Conservation (phyloP, 2,113 vertebrate genomes). For the Sphyrna mokarran region DNA sequence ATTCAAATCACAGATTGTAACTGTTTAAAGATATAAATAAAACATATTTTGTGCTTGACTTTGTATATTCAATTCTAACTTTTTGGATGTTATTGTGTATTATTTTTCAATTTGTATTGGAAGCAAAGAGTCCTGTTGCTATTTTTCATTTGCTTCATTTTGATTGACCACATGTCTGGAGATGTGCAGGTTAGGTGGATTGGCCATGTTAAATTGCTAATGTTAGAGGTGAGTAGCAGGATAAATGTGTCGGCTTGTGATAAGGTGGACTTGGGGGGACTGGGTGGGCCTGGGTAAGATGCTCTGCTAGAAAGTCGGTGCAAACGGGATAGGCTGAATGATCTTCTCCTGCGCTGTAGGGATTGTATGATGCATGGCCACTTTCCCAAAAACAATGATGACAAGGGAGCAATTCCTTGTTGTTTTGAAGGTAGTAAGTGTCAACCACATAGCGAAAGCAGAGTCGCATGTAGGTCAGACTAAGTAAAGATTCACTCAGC, state of each 20-base stretch:
- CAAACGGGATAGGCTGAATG: too few relatives aligned
- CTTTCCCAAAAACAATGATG: neutral
- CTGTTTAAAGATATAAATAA: conserved; percentile 82
- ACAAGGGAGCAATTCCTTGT: neutral
- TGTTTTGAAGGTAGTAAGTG: neutral
- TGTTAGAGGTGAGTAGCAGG: too few relatives aligned
- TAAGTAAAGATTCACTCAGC: neutral
- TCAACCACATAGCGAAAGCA: neutral
- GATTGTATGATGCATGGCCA: too few relatives aligned
- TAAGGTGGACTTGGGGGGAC: too few relatives aligned
- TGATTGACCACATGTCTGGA: neutral
- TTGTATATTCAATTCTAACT: conserved; percentile 43
- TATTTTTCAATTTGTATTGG: neutral
- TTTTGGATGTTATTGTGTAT: neutral
- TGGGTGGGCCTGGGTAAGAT: too few relatives aligned
- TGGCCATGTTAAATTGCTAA: too few relatives aligned
- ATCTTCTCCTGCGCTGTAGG: too few relatives aligned
- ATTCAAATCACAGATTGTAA: conserved; percentile 69
- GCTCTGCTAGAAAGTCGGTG: too few relatives aligned
- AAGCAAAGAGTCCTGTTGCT: neutral
- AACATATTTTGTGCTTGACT: conserved; percentile 89
- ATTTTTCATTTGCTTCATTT: neutral
- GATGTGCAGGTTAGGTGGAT: too few relatives aligned
- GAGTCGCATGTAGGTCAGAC: neutral
- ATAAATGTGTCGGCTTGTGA: too few relatives aligned